phyloP scores from a whole-genome alignment of 2,888 invertebrate genomes.

The Phengaris arion region DNA sequence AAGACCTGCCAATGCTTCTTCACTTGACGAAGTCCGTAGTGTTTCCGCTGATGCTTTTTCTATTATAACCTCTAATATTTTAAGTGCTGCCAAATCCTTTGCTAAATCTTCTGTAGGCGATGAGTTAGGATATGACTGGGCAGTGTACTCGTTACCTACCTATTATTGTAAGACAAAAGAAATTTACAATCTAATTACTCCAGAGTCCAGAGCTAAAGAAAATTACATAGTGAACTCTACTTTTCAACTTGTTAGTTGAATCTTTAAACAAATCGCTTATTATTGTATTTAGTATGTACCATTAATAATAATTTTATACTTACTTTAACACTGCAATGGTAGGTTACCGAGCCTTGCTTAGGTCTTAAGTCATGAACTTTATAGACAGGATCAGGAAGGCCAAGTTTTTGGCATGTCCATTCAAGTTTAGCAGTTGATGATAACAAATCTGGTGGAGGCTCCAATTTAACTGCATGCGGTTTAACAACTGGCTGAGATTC shows the following conservation, averaged over 20 bases:
- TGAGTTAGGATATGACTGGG: slow-evolving; percentile 67
- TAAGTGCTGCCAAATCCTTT: slow-evolving; percentile 63
- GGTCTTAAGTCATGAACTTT: slow-evolving; percentile 57
- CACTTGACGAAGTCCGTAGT: slow-evolving; percentile 53
- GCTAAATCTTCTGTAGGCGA: slow-evolving; percentile 66
- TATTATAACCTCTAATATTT: slow-evolving; percentile 55
- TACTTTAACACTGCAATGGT: slow-evolving; percentile 68
- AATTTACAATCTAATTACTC: neutral
- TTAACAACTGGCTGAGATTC: slow-evolving; percentile 20
- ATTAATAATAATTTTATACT: no score
- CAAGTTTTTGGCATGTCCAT: slow-evolving; percentile 71
- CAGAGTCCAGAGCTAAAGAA: no score
- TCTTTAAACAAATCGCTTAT: no score
- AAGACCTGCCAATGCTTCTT: slow-evolving; percentile 52
- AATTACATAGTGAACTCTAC: no score
- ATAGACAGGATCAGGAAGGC: slow-evolving; percentile 64
- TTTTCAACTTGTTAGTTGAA: no score
- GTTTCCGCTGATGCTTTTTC: slow-evolving; percentile 61
- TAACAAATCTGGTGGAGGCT: slow-evolving; percentile 67
- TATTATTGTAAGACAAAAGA: slow-evolving; percentile 38
- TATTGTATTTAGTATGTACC: no score
- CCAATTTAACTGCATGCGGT: slow-evolving; percentile 45
- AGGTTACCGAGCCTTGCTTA: slow-evolving; percentile 57
- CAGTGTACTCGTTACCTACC: slow-evolving; percentile 61
- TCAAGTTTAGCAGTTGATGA: slow-evolving; percentile 63